A percentile compares a stretch with the other conserved stretches of the same genome.
These are phyloP conservation scores for Eulemur macaco DNA, from an alignment of 2,113 vertebrate genomes.

Conservation along the genomic window DNA sequence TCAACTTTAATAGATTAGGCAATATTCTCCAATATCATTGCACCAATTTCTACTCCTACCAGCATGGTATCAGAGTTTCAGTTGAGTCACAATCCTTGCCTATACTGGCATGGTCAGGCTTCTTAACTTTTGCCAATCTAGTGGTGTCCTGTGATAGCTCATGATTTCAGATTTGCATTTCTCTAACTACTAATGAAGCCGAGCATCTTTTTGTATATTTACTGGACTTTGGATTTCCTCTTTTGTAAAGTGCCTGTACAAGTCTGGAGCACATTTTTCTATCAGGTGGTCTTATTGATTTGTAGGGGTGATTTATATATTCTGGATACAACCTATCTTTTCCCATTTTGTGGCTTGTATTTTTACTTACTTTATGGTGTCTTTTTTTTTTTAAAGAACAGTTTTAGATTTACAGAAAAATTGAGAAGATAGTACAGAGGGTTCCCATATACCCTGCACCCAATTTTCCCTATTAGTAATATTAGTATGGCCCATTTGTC, in stretches of 20 bases:
- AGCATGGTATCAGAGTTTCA: neutral
- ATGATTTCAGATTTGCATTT: slow-evolving; percentile 20
- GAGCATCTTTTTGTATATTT: neutral
- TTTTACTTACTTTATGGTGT: slow-evolving; percentile 16
- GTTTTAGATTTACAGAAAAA: slow-evolving; percentile 47
- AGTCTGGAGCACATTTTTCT: neutral
- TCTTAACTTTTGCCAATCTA: slow-evolving; percentile 12
- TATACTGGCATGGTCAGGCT: neutral
- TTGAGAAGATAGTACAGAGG: neutral
- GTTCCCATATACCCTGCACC: neutral
- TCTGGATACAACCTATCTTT: neutral
- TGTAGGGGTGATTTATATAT: neutral
- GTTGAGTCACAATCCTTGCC: neutral
- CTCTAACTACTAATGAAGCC: neutral
- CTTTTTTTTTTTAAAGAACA: slow-evolving; percentile 13
- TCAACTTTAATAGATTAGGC: neutral
- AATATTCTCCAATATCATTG: neutral
- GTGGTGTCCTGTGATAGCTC: neutral
- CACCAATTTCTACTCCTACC: neutral
- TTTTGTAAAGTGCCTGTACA: neutral
- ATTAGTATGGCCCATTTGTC: neutral
- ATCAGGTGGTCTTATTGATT: slow-evolving; percentile 10
- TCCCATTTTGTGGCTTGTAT: neutral
- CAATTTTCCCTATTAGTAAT: neutral
- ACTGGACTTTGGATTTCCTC: neutral